These are phyloP conservation scores for Acanthornis magna DNA, from an alignment of 2,797 vertebrate species.

Conservation along the genomic window DNA sequence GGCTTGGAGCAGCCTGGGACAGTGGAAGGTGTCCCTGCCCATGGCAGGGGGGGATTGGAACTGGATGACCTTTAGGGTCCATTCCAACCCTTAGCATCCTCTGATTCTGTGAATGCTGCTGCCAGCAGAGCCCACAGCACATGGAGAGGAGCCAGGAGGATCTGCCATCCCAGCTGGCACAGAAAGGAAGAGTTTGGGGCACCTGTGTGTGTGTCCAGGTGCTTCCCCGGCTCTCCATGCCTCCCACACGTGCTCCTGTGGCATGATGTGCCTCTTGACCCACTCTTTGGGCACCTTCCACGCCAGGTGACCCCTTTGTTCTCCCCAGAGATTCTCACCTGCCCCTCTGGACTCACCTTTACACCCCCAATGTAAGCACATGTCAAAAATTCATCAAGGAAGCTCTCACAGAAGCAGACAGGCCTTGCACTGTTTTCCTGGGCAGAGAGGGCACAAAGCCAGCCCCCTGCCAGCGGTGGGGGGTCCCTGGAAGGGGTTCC, in stretches of 20 bases:
- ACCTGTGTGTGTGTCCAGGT: neutral
- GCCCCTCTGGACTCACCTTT: neutral
- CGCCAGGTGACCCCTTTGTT: neutral
- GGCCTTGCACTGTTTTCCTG: fast-evolving
- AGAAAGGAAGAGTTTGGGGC: neutral
- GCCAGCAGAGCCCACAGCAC: neutral
- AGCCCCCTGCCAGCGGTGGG: neutral
- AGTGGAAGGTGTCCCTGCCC: neutral
- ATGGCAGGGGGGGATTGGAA: neutral
- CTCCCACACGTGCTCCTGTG: neutral
- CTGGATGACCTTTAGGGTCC: neutral
- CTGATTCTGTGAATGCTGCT: neutral
- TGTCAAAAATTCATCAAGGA: neutral
- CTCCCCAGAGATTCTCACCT: neutral
- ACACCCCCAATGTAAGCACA: neutral
- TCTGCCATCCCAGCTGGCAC: neutral
- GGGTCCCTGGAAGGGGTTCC: neutral
- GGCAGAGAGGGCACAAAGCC: neutral
- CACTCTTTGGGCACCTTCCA: fast-evolving
- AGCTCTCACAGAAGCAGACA: neutral
- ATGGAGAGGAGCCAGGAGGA: neutral
- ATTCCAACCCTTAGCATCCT: neutral
- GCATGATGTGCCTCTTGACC: neutral
- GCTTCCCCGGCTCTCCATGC: neutral
- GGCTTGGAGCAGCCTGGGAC: fast-evolving